Evolutionary conservation across 2,113 vertebrate species (phyloP).

Genomic region (Lagopus muta): DNA sequence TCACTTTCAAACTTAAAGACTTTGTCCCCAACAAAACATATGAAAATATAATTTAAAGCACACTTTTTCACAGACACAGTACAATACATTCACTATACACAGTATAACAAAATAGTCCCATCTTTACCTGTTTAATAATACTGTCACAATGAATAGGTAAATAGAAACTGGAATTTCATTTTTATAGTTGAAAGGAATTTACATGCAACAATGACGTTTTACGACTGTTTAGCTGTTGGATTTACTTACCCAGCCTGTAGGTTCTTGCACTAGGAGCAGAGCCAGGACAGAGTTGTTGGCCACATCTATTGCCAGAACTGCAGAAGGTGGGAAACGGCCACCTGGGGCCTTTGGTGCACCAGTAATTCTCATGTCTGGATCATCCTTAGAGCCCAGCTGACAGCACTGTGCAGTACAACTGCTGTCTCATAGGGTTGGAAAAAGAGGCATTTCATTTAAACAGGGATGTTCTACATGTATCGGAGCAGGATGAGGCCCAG

Average conservation of each 20-base stretch:
- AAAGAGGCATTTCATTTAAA: not conserved
- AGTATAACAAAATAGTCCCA: conserved; percentile 93
- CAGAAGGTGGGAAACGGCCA: conserved; percentile 58
- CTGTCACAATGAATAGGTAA: conserved; percentile 88
- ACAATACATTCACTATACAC: conserved; percentile 98
- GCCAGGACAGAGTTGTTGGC: conserved; percentile 62
- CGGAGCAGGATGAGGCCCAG: conserved; percentile 14
- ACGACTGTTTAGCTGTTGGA: conserved; percentile 82
- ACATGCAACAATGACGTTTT: conserved; percentile 86
- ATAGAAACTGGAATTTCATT: conserved; percentile 81
- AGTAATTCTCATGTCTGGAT: conserved; percentile 66
- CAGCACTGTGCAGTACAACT: not conserved
- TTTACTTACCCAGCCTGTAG: conserved; percentile 73
- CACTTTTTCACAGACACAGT: conserved; percentile 93
- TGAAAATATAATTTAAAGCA: conserved; percentile 99
- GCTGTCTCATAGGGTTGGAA: not conserved
- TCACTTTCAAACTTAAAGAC: conserved; percentile 87
- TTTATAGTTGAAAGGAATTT: conserved; percentile 79
- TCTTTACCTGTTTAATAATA: conserved; percentile 92
- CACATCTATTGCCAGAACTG: conserved; percentile 64
- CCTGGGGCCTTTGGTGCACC: conserved; percentile 48
- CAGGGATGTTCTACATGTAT: not conserved
- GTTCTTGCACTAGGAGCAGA: conserved; percentile 76
- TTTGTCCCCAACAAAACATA: conserved; percentile 90
- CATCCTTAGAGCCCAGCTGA: conserved; percentile 11